A percentile compares a stretch with the other conserved stretches of the same genome.
Conservation (phyloP, 2,113 vertebrate genomes). For the Lophura nycthemera region DNA sequence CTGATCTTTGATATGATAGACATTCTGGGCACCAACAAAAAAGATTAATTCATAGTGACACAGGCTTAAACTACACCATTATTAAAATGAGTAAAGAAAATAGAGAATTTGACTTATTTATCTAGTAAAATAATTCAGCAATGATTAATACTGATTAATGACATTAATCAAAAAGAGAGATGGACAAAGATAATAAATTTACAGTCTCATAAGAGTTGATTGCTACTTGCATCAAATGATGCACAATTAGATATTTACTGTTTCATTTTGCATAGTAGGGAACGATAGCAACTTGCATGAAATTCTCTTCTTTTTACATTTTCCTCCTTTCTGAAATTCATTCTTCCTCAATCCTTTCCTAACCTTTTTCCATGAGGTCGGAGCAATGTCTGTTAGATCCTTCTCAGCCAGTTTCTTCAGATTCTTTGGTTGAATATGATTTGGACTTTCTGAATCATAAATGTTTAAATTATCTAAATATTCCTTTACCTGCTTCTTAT, state of each 20-base stretch:
- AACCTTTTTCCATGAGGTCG: conserved; percentile 43
- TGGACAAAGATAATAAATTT: neutral
- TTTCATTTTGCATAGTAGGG: conserved; percentile 42
- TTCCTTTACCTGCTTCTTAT: conserved; percentile 77
- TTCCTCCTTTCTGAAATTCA: conserved; percentile 58
- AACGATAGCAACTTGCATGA: conserved; percentile 47
- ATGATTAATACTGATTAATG: neutral
- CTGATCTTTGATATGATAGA: neutral
- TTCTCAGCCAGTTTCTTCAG: conserved; percentile 49
- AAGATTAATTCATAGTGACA: neutral
- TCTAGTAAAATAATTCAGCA: neutral
- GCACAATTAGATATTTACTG: conserved; percentile 55
- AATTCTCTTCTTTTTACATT: conserved; percentile 1
- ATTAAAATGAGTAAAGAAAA: neutral
- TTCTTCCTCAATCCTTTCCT: conserved; percentile 49
- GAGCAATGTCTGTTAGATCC: conserved; percentile 41
- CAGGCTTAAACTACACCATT: neutral
- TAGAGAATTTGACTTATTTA: neutral
- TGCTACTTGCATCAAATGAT: conserved; percentile 24
- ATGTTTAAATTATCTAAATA: conserved; percentile 81
- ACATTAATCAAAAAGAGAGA: neutral
- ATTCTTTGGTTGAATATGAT: conserved; percentile 62
- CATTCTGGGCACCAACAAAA: neutral
- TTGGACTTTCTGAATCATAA: conserved; percentile 73
- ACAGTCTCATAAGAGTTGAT: conserved; percentile 15